A percentile compares a stretch with the other conserved stretches of the same genome.
Evolutionary conservation across 2,797 vertebrate species (phyloP).

Genomic region (Cryptoprocta ferox): DNA sequence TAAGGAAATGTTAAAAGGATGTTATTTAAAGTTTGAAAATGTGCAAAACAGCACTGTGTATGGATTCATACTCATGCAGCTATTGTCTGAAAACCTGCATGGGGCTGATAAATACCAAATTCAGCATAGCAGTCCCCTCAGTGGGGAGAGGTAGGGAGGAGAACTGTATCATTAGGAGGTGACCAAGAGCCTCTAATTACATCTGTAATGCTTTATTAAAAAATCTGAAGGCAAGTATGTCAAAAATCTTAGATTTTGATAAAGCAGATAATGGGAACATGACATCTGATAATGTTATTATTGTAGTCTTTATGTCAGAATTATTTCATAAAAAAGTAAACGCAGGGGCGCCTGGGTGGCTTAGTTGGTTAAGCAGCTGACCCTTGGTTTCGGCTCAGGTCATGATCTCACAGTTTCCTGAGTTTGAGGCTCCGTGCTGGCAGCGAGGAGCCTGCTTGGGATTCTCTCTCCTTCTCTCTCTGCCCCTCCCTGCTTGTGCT

Average conservation of each 20-base stretch:
- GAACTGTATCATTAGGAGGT: background rate
- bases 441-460: too few species aligned
- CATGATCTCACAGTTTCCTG: too few species aligned
- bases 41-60: background rate
- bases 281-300: background rate
- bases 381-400: too few species aligned
- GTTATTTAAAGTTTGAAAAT: conserved; percentile 3
- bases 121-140: background rate
- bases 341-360: too few species aligned
- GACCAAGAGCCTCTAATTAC: background rate
- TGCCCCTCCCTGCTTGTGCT: too few species aligned
- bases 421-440: too few species aligned
- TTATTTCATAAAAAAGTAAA: conserved; percentile 10
- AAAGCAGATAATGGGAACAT: background rate
- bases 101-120: background rate
- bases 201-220: background rate
- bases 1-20: conserved; percentile 3
- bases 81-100: background rate
- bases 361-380: too few species aligned
- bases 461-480: too few species aligned
- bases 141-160: background rate
- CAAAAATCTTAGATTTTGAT: background rate
- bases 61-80: background rate
- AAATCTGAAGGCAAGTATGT: background rate
- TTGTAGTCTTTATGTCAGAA: conserved; percentile 8